Base-by-base conservation (phyloP, 2,888 invertebrate genomes). In the Mythimna impura region DNA sequence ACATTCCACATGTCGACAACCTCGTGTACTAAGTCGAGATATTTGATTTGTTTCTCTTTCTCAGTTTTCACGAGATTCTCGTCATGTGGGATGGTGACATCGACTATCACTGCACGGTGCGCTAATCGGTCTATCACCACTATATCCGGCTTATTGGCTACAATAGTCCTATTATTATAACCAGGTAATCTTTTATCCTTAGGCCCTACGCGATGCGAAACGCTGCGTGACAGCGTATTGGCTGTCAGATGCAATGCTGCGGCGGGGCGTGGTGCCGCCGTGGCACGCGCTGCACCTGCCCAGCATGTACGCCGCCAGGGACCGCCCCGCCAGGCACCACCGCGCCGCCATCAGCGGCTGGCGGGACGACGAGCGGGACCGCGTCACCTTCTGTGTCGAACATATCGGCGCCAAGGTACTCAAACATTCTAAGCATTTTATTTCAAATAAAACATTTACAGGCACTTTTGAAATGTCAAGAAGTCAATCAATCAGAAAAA, bases 231-330 rank as follows among this genome's bases (percentile, higher is more conserved):
- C 98, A 6, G 97, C 98, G n/a, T 97, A 97, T 94, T 99, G 98
- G 98, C 96, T 99, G 50, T 99, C 98, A 76, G 99, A 99, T 93
- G 98, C 99, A 8, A 97, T 99, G 88, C 92, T 97, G 34, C 97
- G 98, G 65, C 98, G 98, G 86, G 98, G 98, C 88, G 97, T 99
- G 87, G 94, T 98, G 68, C 99, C 99, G 0, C 99, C 99, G 0
- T 99, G 98, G 98, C 98, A 98, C 88, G 98, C 99, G 17, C 96
- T 99, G 62, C 99, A 99, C 94, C 97, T 99, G 86, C 99, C 99
- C 14, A 97, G 97, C 73, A 97, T 98, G 87, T 97, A 95, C 88
- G 96, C 96, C 71, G 96, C 97, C 34, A 96, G 97, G 52, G 98
- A 98, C 80, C 96, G 97, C 5, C 99, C 99, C 17, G 97, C 98